Evolutionary conservation across 35 echinoderm and acorn worm genomes (phyloP).

Genomic region (Strongylocentrotus purpuratus): DNA sequence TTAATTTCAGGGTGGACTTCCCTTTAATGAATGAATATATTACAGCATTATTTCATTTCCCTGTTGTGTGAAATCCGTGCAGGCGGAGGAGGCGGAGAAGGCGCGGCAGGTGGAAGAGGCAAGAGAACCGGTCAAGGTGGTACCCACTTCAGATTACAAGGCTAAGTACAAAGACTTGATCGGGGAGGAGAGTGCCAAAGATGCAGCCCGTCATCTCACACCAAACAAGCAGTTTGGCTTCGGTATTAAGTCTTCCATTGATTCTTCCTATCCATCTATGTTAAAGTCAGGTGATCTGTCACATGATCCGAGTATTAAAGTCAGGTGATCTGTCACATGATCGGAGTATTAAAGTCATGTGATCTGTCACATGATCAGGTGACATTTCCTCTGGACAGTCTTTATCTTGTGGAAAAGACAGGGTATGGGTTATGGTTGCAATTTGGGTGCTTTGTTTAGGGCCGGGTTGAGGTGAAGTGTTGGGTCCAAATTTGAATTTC

Average conservation of each 20-base stretch:
- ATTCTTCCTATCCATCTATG: not conserved
- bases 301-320: too few relatives aligned
- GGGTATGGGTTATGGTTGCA: too few relatives aligned
- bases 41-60: not conserved
- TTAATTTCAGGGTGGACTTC: too few relatives aligned
- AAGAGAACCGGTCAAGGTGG: constrained; percentile 50
- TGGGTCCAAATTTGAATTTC: too few relatives aligned
- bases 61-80: not conserved
- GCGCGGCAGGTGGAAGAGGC: constrained; percentile 34
- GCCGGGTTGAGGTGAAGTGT: too few relatives aligned
- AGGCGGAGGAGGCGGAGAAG: constrained; percentile 69
- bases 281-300: too few relatives aligned
- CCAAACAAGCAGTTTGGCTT: constrained; percentile 96
- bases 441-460: too few relatives aligned
- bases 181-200: constrained; percentile 86
- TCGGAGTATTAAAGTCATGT: too few relatives aligned
- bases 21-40: not conserved
- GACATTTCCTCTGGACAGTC: too few relatives aligned
- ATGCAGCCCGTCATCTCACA: constrained; percentile 78
- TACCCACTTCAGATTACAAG: constrained; percentile 77
- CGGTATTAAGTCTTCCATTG: constrained; percentile 69
- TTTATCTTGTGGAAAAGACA: too few relatives aligned
- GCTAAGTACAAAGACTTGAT: constrained; percentile 93
- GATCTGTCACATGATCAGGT: too few relatives aligned
- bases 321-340: too few relatives aligned